Percentiles rank a stretch among this genome's conserved stretches.
These are phyloP conservation scores for Erethizon dorsatum DNA, from an alignment of 2,797 vertebrate genomes.

Conservation along the genomic window DNA sequence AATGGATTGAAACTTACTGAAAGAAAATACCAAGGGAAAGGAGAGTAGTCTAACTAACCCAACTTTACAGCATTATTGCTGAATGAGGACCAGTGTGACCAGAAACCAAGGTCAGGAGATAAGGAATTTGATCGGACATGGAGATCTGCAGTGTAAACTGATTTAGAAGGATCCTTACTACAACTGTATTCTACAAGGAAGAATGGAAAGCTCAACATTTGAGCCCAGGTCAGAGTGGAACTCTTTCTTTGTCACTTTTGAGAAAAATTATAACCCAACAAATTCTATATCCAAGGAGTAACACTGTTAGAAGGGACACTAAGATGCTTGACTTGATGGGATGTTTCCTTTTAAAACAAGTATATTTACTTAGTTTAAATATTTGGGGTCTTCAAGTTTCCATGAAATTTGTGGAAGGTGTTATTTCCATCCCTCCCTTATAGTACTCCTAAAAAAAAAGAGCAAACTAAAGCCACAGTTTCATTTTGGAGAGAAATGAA, in stretches of 20 bases:
- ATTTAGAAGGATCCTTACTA: background rate
- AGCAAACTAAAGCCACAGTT: background rate
- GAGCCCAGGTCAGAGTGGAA: background rate
- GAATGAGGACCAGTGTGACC: rapidly evolving
- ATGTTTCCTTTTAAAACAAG: background rate
- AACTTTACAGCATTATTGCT: background rate
- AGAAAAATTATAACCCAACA: background rate
- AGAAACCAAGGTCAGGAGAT: background rate
- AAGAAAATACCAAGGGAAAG: background rate
- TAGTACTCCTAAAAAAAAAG: background rate
- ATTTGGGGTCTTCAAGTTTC: background rate
- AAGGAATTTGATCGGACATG: background rate
- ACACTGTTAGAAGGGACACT: background rate
- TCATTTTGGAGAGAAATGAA: conserved; percentile 41
- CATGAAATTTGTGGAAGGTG: background rate
- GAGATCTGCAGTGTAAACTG: background rate
- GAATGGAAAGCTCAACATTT: background rate
- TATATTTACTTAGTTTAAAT: background rate
- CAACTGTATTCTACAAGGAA: background rate
- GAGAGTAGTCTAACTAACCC: background rate
- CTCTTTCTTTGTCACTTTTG: background rate
- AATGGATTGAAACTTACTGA: background rate
- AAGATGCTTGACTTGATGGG: background rate
- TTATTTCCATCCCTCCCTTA: background rate
- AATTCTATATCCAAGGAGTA: background rate